These are phyloP conservation scores for Ammospiza nelsoni DNA, from an alignment of 2,113 vertebrate genomes.

Conservation along the genomic window DNA sequence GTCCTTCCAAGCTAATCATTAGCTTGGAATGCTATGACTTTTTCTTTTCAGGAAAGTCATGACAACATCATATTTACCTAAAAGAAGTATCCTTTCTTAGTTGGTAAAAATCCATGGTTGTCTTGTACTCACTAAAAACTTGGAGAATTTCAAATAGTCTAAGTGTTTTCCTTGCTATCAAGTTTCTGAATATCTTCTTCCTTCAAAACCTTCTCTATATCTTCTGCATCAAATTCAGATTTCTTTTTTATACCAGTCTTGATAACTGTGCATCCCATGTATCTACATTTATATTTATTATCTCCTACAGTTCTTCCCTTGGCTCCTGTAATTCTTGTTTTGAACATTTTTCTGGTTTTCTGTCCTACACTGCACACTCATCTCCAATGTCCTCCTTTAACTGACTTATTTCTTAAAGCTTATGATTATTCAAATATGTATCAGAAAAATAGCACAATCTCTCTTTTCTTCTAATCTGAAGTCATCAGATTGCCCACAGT, in stretches of 20 bases:
- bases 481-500: not conserved
- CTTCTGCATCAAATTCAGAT: not conserved
- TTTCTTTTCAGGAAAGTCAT: not conserved
- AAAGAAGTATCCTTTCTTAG: not conserved
- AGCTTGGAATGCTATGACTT: not conserved
- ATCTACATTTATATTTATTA: not conserved
- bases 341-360: not conserved
- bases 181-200: not conserved
- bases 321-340: not conserved
- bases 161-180: not conserved
- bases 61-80: not conserved
- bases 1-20: not conserved
- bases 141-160: not conserved
- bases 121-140: not conserved
- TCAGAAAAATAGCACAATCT: not conserved
- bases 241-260: not conserved
- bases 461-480: not conserved
- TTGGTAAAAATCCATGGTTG: not conserved
- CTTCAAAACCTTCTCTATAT: not conserved
- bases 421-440: not conserved
- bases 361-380: not conserved
- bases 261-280: not conserved
- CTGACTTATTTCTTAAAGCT: not conserved
- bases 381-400: not conserved
- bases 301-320: not conserved